Evolutionary conservation across 2,888 invertebrate genomes (phyloP).

Genomic region (Callosobruchus maculatus): DNA sequence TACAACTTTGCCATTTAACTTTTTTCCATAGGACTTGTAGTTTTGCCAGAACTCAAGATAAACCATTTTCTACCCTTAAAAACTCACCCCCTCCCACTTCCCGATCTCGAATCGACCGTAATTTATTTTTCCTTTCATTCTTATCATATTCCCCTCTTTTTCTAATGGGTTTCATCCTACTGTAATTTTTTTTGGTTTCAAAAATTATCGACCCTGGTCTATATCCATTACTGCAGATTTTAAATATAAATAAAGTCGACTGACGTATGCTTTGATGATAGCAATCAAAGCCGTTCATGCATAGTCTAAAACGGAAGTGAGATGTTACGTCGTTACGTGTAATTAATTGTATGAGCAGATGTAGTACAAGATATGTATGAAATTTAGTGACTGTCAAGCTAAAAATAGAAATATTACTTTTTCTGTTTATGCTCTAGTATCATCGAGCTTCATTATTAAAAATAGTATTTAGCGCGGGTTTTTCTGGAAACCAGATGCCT

Average conservation of each 20-base stretch:
- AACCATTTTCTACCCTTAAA: no score
- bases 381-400: neutral
- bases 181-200: no score
- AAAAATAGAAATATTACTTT: neutral
- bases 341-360: neutral
- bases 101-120: no score
- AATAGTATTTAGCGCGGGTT: neutral
- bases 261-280: neutral
- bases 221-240: neutral
- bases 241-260: neutral
- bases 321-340: neutral
- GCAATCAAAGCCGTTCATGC: neutral
- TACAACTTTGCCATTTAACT: no score
- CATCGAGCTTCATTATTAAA: neutral
- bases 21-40: no score
- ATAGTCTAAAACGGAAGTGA: neutral
- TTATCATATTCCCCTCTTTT: no score
- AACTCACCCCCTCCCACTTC: no score
- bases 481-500: neutral
- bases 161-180: no score
- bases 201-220: neutral
- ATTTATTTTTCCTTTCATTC: no score
- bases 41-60: no score
- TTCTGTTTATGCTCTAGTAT: neutral
- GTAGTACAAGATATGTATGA: neutral